phyloP scores from a whole-genome alignment of 2,797 vertebrate genomes.

The Uromys caudimaculatus region DNA sequence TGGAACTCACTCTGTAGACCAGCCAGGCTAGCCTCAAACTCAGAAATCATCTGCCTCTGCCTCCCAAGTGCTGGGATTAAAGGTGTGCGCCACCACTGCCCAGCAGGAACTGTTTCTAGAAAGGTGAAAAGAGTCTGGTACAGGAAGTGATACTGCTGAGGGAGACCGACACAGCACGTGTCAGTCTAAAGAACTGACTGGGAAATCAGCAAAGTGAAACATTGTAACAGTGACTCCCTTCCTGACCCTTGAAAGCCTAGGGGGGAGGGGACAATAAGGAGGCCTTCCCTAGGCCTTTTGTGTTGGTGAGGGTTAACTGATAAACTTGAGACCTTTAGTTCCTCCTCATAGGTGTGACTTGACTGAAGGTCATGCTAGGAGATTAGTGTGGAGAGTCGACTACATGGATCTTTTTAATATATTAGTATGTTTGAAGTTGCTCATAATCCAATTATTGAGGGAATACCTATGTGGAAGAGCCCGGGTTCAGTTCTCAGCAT shows the following conservation, averaged over 20 bases:
- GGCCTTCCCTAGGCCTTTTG: not conserved
- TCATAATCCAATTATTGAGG: conserved; percentile 3
- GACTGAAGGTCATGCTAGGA: not conserved
- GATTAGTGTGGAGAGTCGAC: not conserved
- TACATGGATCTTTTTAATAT: not conserved
- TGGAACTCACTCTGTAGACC: too few species aligned
- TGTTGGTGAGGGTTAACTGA: not conserved
- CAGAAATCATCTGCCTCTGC: too few species aligned
- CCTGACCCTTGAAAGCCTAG: not conserved
- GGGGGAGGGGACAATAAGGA: not conserved
- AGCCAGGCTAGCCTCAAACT: too few species aligned
- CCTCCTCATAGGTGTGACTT: not conserved
- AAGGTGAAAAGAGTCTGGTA: not conserved
- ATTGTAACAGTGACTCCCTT: not conserved
- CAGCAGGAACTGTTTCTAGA: not conserved
- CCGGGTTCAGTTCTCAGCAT: not conserved
- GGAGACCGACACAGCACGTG: not conserved
- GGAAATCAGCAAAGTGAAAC: not conserved
- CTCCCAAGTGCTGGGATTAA: too few species aligned
- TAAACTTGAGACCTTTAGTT: not conserved
- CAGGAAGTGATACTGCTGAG: not conserved
- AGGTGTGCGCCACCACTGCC: too few species aligned
- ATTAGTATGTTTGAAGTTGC: not conserved
- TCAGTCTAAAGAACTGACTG: not conserved
- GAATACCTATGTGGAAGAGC: not conserved